Conservation (phyloP, 2,113 vertebrate genomes). For the Phaethon lepturus region DNA sequence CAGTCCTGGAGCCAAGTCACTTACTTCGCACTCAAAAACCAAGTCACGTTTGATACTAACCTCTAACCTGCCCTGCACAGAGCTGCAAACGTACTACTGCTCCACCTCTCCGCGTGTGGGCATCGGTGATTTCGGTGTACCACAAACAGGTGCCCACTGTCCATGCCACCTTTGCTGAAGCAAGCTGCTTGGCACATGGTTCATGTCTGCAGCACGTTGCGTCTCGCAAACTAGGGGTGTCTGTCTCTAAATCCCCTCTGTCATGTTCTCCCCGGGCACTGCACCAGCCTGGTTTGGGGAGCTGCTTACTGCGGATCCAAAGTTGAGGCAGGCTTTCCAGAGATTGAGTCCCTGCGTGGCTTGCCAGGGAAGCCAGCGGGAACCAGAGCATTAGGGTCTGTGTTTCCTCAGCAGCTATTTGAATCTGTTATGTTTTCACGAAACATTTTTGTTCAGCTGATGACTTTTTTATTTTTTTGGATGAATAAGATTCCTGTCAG, state of each 20-base stretch:
- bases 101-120: rapidly evolving
- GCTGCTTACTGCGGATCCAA: background rate
- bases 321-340: background rate
- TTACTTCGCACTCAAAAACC: background rate
- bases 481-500: background rate
- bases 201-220: rapidly evolving
- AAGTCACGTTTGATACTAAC: background rate
- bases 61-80: background rate
- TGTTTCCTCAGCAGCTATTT: background rate
- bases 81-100: background rate
- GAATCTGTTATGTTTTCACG: background rate
- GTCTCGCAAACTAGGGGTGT: background rate
- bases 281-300: background rate
- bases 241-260: rapidly evolving
- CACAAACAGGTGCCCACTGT: background rate
- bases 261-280: rapidly evolving
- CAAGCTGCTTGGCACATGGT: rapidly evolving
- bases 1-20: background rate
- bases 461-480: background rate
- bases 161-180: background rate
- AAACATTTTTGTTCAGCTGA: background rate
- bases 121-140: rapidly evolving
- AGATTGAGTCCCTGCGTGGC: background rate
- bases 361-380: background rate
- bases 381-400: background rate